Base-by-base conservation (phyloP, 2,888 invertebrate species). In the Leucoma salicis region DNA sequence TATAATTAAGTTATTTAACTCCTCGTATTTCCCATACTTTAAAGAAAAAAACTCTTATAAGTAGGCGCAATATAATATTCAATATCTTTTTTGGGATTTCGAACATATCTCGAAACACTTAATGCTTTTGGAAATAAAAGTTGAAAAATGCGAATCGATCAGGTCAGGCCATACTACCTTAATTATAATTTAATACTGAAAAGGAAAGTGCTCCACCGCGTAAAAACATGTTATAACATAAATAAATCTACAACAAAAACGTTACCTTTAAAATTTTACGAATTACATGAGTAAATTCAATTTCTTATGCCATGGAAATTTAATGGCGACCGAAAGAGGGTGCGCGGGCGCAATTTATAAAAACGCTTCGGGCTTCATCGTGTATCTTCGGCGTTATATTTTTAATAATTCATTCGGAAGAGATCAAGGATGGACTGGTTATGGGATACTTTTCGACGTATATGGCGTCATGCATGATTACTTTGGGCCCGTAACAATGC, bases 281-380 rank as follows among this genome's bases (percentile, higher is more conserved):
- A 57, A 36, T 36, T 41, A 46, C 42, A 49, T 15, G 46, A 49
- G 52, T 53, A 49, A 55, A 58, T 61, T 58, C 62, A 66, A 58
- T 64, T 57, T 66, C 53, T 60, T 64, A 64, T 66, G 62, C 37
- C 53, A 52, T 46, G 57, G 49, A 50, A 50, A 49, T 53, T 60
- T 63, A 54, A 53, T 53, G 40, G 49, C 37, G 21, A 42, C 65
- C 67, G 49, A 46, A 53, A 60, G 56, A 61, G 53, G 56, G 42
- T 55, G 53, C 55, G 55, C 60, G 50, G 41, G 53, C 53, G 63
- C 71, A 59, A 52, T 52, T 53, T 65, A 66, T 70, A 66, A 71
- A 74, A 55, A 57, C 50, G 57, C 62, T 48, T 43, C 53, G 46
- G 55, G 62, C 55, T 39, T 46, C 39, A 49, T 59, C 45, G 56